Evolutionary conservation across 2,888 invertebrate species (phyloP), one percentile per base, ranked within the genome.

Genomic region (Resseliella maxima): DNA sequence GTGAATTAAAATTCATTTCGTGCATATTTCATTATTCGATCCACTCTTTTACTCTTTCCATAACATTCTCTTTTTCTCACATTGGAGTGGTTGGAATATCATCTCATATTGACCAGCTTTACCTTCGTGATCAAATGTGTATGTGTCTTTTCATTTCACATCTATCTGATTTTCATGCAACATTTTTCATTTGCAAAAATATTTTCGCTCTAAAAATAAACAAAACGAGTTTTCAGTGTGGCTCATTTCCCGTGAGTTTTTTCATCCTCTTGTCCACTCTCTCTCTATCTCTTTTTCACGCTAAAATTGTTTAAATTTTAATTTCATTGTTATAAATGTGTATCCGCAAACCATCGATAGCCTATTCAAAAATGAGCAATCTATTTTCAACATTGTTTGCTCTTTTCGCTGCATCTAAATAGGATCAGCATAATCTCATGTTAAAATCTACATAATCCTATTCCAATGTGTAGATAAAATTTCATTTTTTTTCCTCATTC

Each of bases 11-110:
- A 72, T 72, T 72, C 72, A 72, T 72, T 72, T 72, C 72, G 72
- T 72, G 35, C 72, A 72, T 72, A 72, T 72, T 72, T 72, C 72
- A 72, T 72, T 72, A 72, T 72, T 72, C 18, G 31, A 72, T 15
- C 15, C 72, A 1, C 35, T 0, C 59, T 24, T 0, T 72, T 72
- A 35, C n/a, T n/a, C n/a, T 50, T 18, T 50, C 46, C 46, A 18
- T n/a, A 18, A 50, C 6, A 50, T 50, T 50, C 50, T 15, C 50
- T 50, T 18, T 21, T 18, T 12, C 8, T 50, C 50, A 21, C 50
- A 41, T 12, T 41, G 5, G 41, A 8, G 5, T 12, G 41, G 3
- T 24, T 59, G n/a, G 24, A 2, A 24, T 72, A 31, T 35, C 72
- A 72, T 72, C 15, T 72, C 35, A 24, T 59, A 35, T 72, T 72